Base-by-base conservation (phyloP, 2,797 vertebrate genomes). In the Atherinosoma microstoma region DNA sequence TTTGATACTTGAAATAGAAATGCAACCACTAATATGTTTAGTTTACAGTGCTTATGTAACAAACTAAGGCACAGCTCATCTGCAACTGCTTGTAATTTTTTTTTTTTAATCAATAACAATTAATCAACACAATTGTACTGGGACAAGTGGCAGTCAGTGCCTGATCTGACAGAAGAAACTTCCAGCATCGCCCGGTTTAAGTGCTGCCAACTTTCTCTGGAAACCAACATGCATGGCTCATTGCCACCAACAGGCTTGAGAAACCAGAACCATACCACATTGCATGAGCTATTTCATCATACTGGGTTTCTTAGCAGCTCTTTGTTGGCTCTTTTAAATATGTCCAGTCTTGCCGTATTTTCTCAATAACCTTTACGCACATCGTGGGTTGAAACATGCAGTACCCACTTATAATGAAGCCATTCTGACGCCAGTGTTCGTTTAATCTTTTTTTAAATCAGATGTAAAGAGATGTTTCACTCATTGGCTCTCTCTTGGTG, bases 261-360 rank as follows among this genome's bases (percentile, higher is more conserved):
- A 64, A 75, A 62, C 16, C 36, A 29, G n/a, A 57, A 67, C 22
- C 4, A 13, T 2, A 2, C 1, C 18, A 15, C 4, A 24, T 58
- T 16, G 3, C 27, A 49, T 29, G 7, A 0, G 2, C 0, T 1
- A 1, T 15, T 58, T 67, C 22, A 58, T 38, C 20, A 34, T 24
- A 27, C 4, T 30, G 11, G 18, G 7, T 45, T 3, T 58, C 47
- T 20, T 6, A 27, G 9, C 32, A 16, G 1, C 32, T 64, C 24
- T 42, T 58, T 57, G 5, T 35, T 53, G 3, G 27, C 20, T 45
- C 20, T 24, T 8, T 53, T n/a, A n/a, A 53, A 68, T 77, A 45
- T 64, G 69, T 6, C 54, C 22, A 0, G 53, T 69, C 63, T 72
- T 78, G 67, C 12, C 30, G 42, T 11, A 20, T 2, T 27, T 66